A percentile compares a stretch with the other conserved stretches of the same genome.
These are phyloP conservation scores for Cheilosia vulpina DNA, from an alignment of 2,888 invertebrate species.

Conservation along the genomic window DNA sequence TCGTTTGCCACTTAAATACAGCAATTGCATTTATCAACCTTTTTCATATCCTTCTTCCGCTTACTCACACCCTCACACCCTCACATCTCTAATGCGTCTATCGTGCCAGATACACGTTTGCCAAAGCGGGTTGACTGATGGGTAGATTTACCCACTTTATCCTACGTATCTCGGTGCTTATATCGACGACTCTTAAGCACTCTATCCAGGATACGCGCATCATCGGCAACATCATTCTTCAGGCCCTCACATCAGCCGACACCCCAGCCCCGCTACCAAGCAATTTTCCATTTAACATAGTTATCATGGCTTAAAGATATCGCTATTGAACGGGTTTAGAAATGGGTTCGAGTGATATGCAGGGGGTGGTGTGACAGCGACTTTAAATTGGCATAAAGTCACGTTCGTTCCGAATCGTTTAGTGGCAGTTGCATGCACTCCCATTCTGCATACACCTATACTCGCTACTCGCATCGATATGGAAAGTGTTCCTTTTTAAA, in stretches of 20 bases:
- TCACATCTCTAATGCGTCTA: background rate
- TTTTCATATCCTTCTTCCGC: constrained; percentile 26
- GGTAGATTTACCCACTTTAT: constrained; percentile 44
- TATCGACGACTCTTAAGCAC: constrained; percentile 59
- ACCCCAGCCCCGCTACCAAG: background rate
- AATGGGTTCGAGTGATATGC: background rate
- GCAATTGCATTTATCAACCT: constrained; percentile 56
- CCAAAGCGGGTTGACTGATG: background rate
- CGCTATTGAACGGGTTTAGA: background rate
- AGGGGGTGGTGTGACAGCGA: constrained; percentile 31
- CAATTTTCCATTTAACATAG: constrained; percentile 19
- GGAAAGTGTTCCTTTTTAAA: constrained; percentile 38
- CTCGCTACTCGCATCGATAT: constrained; percentile 12
- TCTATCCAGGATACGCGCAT: constrained; percentile 62
- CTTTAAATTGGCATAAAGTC: constrained; percentile 61
- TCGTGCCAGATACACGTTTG: constrained; percentile 1
- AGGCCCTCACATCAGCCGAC: constrained; percentile 21
- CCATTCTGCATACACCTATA: constrained; percentile 1
- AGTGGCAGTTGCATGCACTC: constrained; percentile 42
- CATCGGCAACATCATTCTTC: constrained; percentile 62
- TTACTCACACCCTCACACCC: background rate
- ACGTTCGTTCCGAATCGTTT: constrained; percentile 74
- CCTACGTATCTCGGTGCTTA: constrained; percentile 31
- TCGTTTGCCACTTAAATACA: constrained; percentile 25
- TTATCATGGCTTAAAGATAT: constrained; percentile 41